Conservation (phyloP, 35 echinoderm and acorn worm genomes). For the Heliocidaris erythrogramma region DNA sequence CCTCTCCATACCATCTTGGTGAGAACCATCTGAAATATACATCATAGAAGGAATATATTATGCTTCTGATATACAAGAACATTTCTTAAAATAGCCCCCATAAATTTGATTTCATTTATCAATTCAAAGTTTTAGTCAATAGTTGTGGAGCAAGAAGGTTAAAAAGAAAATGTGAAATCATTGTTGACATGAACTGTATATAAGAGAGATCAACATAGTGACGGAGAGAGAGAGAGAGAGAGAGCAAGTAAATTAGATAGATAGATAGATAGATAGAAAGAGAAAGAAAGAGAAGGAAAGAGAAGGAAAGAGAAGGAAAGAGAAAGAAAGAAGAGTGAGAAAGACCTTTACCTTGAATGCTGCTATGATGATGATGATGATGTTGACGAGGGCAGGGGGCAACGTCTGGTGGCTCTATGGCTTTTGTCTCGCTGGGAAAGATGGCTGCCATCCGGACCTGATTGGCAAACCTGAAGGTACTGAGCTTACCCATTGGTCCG, state of each 20-base stretch:
- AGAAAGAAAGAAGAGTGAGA: background rate
- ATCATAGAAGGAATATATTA: background rate
- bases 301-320: too few species aligned
- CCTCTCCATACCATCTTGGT: background rate
- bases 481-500: conserved; percentile 42
- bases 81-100: background rate
- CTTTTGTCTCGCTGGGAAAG: conserved; percentile 39
- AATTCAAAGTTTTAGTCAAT: too few species aligned
- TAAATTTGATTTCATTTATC: too few species aligned
- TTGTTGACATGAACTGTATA: too few species aligned
- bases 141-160: background rate
- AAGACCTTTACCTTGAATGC: background rate
- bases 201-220: too few species aligned
- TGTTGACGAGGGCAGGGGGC: background rate
- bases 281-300: background rate
- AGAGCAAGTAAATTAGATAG: too few species aligned
- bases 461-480: conserved; percentile 41
- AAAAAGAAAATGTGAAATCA: too few species aligned
- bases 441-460: conserved; percentile 44
- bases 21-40: conserved; percentile 8
- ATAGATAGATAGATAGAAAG: background rate
- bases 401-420: conserved; percentile 9
- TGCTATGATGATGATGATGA: background rate
- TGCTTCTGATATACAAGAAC: background rate
- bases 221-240: too few species aligned